Evolutionary conservation across 2,888 invertebrate genomes (phyloP).

Genomic region (Lampropteryx suffumata): DNA sequence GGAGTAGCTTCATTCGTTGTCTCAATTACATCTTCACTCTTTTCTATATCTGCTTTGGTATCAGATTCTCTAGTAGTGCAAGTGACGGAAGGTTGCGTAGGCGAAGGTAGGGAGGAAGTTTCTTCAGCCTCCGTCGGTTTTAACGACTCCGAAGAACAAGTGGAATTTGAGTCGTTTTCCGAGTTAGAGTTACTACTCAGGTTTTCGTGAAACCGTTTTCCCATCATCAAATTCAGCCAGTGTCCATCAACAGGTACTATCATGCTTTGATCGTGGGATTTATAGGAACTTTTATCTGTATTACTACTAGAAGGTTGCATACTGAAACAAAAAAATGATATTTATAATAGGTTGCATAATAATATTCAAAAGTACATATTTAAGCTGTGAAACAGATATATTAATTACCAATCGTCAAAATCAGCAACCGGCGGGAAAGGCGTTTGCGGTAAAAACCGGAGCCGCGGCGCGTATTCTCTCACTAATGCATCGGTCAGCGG

Average conservation of each 20-base stretch:
- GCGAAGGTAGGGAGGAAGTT: constrained; percentile 49
- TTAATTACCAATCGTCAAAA: constrained; percentile 66
- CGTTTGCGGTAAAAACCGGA: constrained; percentile 65
- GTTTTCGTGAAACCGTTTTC: constrained; percentile 82
- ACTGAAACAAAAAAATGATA: constrained; percentile 50
- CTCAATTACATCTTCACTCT: constrained; percentile 53
- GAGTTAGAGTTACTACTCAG: constrained; percentile 75
- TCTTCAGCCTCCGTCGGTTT: constrained; percentile 74
- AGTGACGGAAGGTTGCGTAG: constrained; percentile 81
- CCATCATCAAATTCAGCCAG: constrained; percentile 85
- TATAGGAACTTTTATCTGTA: constrained; percentile 77
- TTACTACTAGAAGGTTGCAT: constrained; percentile 77
- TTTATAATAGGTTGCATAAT: no score
- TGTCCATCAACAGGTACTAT: constrained; percentile 81
- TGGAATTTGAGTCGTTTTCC: constrained; percentile 78
- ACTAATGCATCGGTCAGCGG: constrained; percentile 69
- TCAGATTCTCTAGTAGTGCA: constrained; percentile 65
- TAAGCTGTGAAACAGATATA: no score
- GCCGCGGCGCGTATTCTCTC: constrained; percentile 64
- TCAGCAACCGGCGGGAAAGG: constrained; percentile 51
- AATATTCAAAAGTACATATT: no score
- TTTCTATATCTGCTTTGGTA: constrained; percentile 72
- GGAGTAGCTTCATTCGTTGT: constrained; percentile 59
- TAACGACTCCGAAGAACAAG: constrained; percentile 78
- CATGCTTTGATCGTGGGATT: constrained; percentile 68